phyloP scores from a whole-genome alignment of 2,113 vertebrate genomes.

The Poeciliopsis turrubarensis region DNA sequence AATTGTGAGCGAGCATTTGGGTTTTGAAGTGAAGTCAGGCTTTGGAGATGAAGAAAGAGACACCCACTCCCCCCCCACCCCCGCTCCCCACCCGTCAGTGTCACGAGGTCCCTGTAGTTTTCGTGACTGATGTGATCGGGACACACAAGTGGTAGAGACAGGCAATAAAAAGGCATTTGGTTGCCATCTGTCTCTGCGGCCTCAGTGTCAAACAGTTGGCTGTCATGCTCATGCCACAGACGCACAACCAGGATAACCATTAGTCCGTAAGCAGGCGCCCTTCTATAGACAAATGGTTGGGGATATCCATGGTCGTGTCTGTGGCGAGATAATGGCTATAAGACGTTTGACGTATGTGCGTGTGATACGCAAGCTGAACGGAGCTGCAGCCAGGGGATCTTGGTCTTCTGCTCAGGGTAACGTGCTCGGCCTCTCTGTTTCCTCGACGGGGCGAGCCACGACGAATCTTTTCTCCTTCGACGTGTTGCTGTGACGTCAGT shows the following conservation, averaged over 20 bases:
- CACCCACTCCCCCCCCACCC: not conserved
- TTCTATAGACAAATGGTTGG: constrained; percentile 63
- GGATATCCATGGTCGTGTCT: constrained; percentile 62
- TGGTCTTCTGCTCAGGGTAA: constrained; percentile 29
- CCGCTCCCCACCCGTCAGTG: constrained; percentile 5
- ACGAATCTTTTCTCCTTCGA: not conserved
- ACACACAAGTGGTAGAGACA: constrained; percentile 72
- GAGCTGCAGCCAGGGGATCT: constrained; percentile 20
- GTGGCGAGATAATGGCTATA: constrained; percentile 57
- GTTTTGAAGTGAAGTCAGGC: constrained; percentile 45
- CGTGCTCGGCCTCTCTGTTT: constrained; percentile 8
- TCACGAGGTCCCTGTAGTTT: constrained; percentile 46
- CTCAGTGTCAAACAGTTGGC: constrained; percentile 74
- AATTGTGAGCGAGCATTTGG: constrained; percentile 15
- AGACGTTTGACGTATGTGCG: constrained; percentile 43
- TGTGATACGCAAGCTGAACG: constrained; percentile 35
- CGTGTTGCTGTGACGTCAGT: too few relatives aligned
- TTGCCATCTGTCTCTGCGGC: constrained; percentile 76
- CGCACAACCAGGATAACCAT: constrained; percentile 74
- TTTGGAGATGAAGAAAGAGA: constrained; percentile 29
- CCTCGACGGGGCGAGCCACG: not conserved
- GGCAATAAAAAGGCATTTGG: constrained; percentile 80
- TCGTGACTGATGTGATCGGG: constrained; percentile 64
- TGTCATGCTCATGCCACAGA: constrained; percentile 63
- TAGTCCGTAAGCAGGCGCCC: constrained; percentile 69